Base-by-base conservation (phyloP, 2,888 invertebrate genomes). In the Amaurobius ferox region DNA sequence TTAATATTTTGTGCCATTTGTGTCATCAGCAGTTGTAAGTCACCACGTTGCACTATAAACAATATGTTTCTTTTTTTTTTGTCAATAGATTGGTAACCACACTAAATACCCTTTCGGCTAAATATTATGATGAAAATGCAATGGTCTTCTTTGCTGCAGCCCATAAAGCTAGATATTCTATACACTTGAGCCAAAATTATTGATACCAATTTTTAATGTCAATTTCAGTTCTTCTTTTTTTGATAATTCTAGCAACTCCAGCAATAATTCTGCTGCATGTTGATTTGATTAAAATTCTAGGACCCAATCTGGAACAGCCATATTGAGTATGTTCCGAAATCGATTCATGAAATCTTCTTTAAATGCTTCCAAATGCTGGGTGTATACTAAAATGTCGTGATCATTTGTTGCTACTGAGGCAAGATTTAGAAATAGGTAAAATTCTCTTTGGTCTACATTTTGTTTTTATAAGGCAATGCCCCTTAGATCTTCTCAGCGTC, bases 21-120 rank as follows among this genome's bases (percentile, higher is more conserved):
- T 48, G 48, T 48, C 11, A 48, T 48, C 48, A 48, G 5, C n/a
- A n/a, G n/a, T n/a, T n/a, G n/a, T n/a, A n/a, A n/a, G n/a, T n/a
- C n/a, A n/a, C n/a, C n/a, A n/a, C 48, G 23, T n/a, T n/a, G n/a
- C n/a, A n/a, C n/a, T n/a, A n/a, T n/a, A n/a, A n/a, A n/a, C n/a
- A n/a, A n/a, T n/a, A n/a, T n/a, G n/a, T 48, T 48, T 48, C 11
- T 48, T 48, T 48, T 48, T 48, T 48, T 13, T 48, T 48, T 48
- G 48, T 48, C 5, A 48, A 23, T 48, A 48, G 23, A 1, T 48
- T 48, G 48, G 1, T 48, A 23, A 48, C 2, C 23, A 48, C 2
- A 13, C 48, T 48, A 48, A 48, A 48, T 48, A 6, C 13, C 0
- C 48, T 48, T 48, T 48, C 23, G 48, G 48, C n/a, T n/a, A 23